Evolutionary conservation across 1,140 invertebrate genomes (phyloP).

Genomic region (Manduca sexta): DNA sequence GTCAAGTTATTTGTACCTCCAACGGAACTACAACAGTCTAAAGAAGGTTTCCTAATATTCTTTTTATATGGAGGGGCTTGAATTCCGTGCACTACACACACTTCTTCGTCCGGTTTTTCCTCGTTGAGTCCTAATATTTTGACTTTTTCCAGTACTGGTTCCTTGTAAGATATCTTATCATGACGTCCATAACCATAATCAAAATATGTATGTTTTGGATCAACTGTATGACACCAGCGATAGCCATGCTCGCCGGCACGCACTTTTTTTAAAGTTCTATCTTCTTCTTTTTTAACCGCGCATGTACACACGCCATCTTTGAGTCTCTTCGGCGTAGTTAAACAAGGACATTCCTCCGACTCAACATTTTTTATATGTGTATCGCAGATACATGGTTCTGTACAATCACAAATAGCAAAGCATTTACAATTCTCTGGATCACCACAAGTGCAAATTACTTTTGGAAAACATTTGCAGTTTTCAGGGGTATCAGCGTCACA

Average conservation of each 20-base stretch:
- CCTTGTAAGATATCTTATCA: constrained; percentile 43
- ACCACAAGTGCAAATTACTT: constrained; percentile 43
- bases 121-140: constrained; percentile 51
- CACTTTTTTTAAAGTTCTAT: constrained; percentile 39
- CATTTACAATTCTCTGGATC: constrained; percentile 54
- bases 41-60: constrained; percentile 37
- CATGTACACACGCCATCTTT: constrained; percentile 37
- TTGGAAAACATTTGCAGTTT: constrained; percentile 42
- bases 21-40: constrained; percentile 62
- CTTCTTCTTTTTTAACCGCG: constrained; percentile 18
- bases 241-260: constrained; percentile 56
- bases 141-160: constrained; percentile 33
- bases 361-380: constrained; percentile 17
- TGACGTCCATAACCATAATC: constrained; percentile 50
- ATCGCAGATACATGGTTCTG: constrained; percentile 48
- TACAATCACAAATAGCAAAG: constrained; percentile 39
- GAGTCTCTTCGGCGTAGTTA: constrained; percentile 18
- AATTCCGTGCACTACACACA: constrained; percentile 25
- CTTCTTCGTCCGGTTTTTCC: constrained; percentile 21
- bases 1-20: constrained; percentile 38
- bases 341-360: constrained; percentile 36
- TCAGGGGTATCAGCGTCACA: constrained; percentile 27
- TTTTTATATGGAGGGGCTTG: constrained; percentile 39
- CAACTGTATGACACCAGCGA: constrained; percentile 56
- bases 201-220: constrained; percentile 59